Evolutionary conservation across 2,797 vertebrate genomes (phyloP), one percentile per base, ranked within the genome.

Genomic region (Onychomys torridus): DNA sequence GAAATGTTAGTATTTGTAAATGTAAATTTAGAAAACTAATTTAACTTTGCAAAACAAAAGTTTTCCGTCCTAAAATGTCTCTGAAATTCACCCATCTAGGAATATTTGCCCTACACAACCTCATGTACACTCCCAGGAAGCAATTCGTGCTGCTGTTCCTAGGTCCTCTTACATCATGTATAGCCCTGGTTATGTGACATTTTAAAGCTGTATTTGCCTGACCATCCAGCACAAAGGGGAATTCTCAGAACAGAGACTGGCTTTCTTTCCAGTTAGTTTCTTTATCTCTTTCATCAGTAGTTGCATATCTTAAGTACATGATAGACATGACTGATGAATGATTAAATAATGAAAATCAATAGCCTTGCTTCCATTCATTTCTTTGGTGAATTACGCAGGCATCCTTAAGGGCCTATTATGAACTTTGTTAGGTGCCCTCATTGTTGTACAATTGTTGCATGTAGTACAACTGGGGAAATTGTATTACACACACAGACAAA

Each of bases 1-100:
- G 59, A 95, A 93, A 93, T 82, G 34, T 7, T 95, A 52, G 40
- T 77, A 52, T 93, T 93, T 91, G 1, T n/a, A 94, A 96, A 93
- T 65, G 13, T 52, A 82, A 82, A 34, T 67, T 96, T 96, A 83
- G 63, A 76, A 79, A 73, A 89, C 65, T 6, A 32, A 88, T 71
- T 95, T 73, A 49, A 7, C 59, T 83, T 91, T 34, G 67, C 67
- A 93, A 94, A 75, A 49, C 76, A 81, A 95, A 95, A 85, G 11
- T 46, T 61, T 12, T 43, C 59, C 27, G 84, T 93, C 43, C 93
- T 90, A 91, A 97, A 95, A 84, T 91, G 46, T 73, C 57, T 82
- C 29, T 84, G 73, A 96, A 93, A 69, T 34, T 16, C 21, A 89
- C 46, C 32, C 34, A 73, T 77, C 65, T 92, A 81, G 49, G 23